phyloP scores from a whole-genome alignment of 2,113 vertebrate species.

The Hippolais icterina region DNA sequence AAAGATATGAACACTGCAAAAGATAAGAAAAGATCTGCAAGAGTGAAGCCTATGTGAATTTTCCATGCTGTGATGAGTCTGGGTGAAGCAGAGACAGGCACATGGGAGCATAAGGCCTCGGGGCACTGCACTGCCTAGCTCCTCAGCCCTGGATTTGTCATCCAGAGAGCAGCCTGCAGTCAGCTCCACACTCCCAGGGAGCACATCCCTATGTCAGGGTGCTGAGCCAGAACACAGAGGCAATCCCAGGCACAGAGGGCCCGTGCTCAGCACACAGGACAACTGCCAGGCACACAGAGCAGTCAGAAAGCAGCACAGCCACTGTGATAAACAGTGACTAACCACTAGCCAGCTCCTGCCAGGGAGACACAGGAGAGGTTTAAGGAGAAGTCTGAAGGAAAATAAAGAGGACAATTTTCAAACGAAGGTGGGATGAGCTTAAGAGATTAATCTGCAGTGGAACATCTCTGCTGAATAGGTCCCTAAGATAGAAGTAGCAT shows the following conservation, averaged over 20 bases:
- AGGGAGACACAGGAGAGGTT: not conserved
- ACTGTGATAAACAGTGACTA: not conserved
- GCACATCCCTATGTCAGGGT: rapidly evolving
- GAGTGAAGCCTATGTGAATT: not conserved
- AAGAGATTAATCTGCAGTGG: not conserved
- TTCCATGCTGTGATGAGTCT: not conserved
- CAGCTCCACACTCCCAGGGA: not conserved
- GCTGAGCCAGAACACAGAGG: not conserved
- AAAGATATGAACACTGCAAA: not conserved
- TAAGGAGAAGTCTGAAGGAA: not conserved
- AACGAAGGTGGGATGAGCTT: not conserved
- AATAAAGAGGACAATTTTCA: not conserved
- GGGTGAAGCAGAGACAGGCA: not conserved
- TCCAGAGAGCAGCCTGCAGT: not conserved
- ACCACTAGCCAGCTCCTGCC: not conserved
- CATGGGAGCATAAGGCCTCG: not conserved
- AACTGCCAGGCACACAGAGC: not conserved
- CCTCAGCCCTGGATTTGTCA: not conserved
- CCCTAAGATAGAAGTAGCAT: not conserved
- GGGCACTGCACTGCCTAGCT: not conserved
- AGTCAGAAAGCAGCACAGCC: not conserved
- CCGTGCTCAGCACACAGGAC: not conserved
- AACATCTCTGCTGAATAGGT: not conserved
- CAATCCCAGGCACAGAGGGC: not conserved
- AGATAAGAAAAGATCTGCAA: not conserved